phyloP scores from a whole-genome alignment of 2,797 vertebrate species.

The Gymnothorax javanicus region DNA sequence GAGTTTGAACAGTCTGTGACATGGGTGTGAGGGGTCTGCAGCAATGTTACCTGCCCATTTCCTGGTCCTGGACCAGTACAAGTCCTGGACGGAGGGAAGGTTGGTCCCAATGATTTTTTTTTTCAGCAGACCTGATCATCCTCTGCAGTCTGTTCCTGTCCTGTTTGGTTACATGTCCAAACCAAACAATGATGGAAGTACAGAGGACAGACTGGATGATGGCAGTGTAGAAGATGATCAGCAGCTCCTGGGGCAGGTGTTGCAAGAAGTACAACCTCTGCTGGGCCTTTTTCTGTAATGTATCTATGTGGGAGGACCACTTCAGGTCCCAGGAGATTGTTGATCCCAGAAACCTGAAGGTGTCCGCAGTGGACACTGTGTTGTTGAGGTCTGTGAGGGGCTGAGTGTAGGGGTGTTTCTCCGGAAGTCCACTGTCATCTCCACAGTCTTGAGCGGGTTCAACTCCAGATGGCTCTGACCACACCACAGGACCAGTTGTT shows the following conservation, averaged over 20 bases:
- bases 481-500: neutral
- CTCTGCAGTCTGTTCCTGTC: neutral
- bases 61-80: neutral
- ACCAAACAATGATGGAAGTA: constrained; percentile 4
- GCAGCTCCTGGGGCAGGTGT: no score
- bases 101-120: neutral
- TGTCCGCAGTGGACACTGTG: neutral
- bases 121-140: constrained; percentile 13
- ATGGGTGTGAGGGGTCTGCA: constrained; percentile 13
- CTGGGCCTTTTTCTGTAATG: neutral
- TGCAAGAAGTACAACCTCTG: no score
- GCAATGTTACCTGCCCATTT: constrained; percentile 10
- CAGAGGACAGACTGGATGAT: neutral
- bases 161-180: constrained; percentile 4
- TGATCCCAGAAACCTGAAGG: constrained; percentile 10
- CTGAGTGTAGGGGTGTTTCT: neutral
- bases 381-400: neutral
- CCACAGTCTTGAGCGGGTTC: neutral
- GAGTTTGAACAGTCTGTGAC: neutral
- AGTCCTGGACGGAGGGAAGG: constrained; percentile 1
- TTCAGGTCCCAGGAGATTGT: neutral
- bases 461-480: neutral
- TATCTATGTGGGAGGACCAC: neutral
- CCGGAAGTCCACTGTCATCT: neutral
- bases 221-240: neutral